Evolutionary conservation across 1,140 invertebrate genomes (phyloP).

Genomic region (Cataglyphis hispanica): DNA sequence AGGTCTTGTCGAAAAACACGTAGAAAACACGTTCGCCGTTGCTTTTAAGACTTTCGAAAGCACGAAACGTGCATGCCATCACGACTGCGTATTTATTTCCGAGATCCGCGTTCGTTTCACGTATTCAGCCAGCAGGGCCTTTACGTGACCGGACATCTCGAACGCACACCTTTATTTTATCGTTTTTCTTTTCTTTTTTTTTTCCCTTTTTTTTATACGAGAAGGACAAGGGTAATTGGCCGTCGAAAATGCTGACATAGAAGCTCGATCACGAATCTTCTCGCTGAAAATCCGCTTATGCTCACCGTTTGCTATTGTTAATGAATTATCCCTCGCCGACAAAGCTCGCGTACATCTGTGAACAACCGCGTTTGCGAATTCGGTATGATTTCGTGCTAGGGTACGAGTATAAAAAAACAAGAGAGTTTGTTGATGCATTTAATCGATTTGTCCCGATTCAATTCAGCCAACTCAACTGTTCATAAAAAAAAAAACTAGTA

Average conservation of each 20-base stretch:
- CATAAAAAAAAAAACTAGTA: constrained; percentile 8
- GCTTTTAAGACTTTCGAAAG: constrained; percentile 46
- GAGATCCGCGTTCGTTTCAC: constrained; percentile 54
- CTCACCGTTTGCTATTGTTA: not conserved
- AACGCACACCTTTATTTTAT: not conserved
- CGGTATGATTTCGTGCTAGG: not conserved
- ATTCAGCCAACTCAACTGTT: constrained; percentile 39
- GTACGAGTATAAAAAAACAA: not conserved
- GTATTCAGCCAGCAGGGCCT: constrained; percentile 40
- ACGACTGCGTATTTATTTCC: constrained; percentile 54
- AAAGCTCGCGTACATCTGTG: not conserved
- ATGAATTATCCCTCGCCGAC: not conserved
- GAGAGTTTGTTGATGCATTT: constrained; percentile 11
- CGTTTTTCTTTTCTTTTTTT: not conserved
- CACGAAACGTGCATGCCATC: constrained; percentile 48
- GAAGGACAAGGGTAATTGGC: constrained; percentile 34
- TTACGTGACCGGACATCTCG: constrained; percentile 63
- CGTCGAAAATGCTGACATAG: constrained; percentile 8
- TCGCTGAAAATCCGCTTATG: not conserved
- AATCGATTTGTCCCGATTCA: constrained; percentile 45
- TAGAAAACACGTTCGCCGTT: constrained; percentile 28
- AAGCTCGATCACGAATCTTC: constrained; percentile 14
- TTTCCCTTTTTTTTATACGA: not conserved
- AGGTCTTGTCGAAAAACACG: constrained; percentile 13
- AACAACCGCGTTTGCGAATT: not conserved